Evolutionary conservation across 1,140 invertebrate species (phyloP).

Genomic region (Leguminivora glycinivorella): DNA sequence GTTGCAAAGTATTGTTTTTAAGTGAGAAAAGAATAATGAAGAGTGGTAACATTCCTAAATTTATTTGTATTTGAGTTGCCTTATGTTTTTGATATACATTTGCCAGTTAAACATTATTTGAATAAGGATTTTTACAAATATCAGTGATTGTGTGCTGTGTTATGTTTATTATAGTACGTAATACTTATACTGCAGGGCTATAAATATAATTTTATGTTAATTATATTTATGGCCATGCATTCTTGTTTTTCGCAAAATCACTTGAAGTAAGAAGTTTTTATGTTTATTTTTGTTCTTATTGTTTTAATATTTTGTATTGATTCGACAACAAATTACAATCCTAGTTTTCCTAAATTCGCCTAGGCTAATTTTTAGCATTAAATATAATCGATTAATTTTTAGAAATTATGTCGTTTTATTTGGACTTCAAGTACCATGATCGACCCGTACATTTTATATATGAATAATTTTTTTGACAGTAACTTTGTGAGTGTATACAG

Average conservation of each 20-base stretch:
- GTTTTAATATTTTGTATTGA: not conserved
- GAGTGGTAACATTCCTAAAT: slow-evolving; percentile 26
- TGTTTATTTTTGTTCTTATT: not conserved
- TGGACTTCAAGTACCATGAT: too few relatives aligned
- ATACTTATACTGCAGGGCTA: slow-evolving; percentile 24
- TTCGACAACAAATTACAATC: slow-evolving; percentile 10
- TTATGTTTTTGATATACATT: slow-evolving; percentile 33
- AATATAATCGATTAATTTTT: slow-evolving; percentile 26
- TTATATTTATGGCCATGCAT: slow-evolving; percentile 7
- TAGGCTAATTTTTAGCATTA: slow-evolving; percentile 22
- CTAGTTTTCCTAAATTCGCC: slow-evolving; percentile 2
- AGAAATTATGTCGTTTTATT: not conserved
- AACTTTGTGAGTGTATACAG: too few relatives aligned
- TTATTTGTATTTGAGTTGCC: slow-evolving; percentile 29
- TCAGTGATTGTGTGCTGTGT: slow-evolving; percentile 50
- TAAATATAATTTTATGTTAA: slow-evolving; percentile 25
- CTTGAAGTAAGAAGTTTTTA: slow-evolving; percentile 10
- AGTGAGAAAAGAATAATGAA: slow-evolving; percentile 11
- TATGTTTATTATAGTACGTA: slow-evolving; percentile 42
- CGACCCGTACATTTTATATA: too few relatives aligned
- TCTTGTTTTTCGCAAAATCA: slow-evolving; percentile 15
- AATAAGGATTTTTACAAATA: slow-evolving; percentile 36
- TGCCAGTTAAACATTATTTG: slow-evolving; percentile 34
- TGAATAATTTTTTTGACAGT: too few relatives aligned
- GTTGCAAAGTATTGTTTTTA: slow-evolving; percentile 24